Conservation (phyloP, 2,797 vertebrate genomes). For the Notolepis coatsorum region DNA sequence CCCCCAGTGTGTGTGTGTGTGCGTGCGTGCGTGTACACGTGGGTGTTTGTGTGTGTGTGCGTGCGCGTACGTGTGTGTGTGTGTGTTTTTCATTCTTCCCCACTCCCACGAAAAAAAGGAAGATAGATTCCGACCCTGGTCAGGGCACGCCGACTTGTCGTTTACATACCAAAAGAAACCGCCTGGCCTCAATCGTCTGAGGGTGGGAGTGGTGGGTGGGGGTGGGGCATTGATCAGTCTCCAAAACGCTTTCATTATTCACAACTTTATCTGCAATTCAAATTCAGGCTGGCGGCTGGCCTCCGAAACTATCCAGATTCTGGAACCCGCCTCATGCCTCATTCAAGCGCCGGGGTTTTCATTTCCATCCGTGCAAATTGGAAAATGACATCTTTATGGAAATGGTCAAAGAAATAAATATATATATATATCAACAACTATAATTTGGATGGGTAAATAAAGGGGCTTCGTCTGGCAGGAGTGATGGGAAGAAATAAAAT, state of each 20-base stretch:
- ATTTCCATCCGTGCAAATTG: constrained; percentile 58
- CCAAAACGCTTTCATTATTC: constrained; percentile 70
- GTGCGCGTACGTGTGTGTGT: constrained; percentile 41
- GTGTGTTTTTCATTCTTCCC: constrained; percentile 49
- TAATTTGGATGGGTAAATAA: constrained; percentile 73
- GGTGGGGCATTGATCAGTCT: constrained; percentile 47
- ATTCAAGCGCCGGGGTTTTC: constrained; percentile 26
- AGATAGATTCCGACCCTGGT: constrained; percentile 42
- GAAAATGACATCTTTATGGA: constrained; percentile 71
- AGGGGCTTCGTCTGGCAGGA: constrained; percentile 57
- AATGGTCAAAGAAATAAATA: constrained; percentile 52
- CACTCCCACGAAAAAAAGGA: constrained; percentile 24
- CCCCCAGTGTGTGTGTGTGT: constrained; percentile 52
- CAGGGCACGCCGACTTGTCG: constrained; percentile 32
- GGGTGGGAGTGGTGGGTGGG: no score
- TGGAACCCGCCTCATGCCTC: constrained; percentile 31
- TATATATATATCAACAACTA: constrained; percentile 53
- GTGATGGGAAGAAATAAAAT: constrained; percentile 66
- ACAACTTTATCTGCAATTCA: constrained; percentile 73
- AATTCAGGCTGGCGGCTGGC: constrained; percentile 37
- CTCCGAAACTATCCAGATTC: constrained; percentile 37
- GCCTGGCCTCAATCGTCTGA: constrained; percentile 8
- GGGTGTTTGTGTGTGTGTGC: constrained; percentile 41
- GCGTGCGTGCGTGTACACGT: no score
- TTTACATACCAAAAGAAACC: neutral